Conservation (phyloP, 1,140 invertebrate genomes). For the Episyrphus balteatus region DNA sequence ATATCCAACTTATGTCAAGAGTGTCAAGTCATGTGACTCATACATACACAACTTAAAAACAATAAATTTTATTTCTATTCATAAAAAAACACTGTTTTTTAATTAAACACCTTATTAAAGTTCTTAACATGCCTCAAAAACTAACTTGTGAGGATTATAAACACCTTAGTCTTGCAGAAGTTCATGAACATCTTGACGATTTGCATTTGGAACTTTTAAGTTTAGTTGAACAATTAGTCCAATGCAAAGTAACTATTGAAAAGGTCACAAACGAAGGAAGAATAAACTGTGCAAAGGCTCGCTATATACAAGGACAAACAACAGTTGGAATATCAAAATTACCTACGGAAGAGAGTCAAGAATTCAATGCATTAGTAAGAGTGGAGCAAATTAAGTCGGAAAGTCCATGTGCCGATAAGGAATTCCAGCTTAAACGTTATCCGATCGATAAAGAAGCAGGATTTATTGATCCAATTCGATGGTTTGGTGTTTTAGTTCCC, state of each 20-base stretch:
- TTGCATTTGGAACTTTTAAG: conserved; percentile 1
- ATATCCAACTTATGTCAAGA: too few species aligned
- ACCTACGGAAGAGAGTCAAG: conserved; percentile 6
- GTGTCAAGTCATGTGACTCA: too few species aligned
- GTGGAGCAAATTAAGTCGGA: background rate
- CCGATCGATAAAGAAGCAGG: background rate
- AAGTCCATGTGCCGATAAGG: background rate
- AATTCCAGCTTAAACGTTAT: background rate
- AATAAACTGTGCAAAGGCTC: conserved; percentile 3
- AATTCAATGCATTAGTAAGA: conserved; percentile 3
- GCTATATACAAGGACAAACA: conserved; percentile 5
- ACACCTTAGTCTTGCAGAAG: background rate
- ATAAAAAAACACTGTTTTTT: too few species aligned
- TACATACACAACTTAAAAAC: too few species aligned
- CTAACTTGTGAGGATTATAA: too few species aligned
- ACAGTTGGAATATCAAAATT: conserved; percentile 4
- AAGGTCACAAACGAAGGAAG: conserved; percentile 2
- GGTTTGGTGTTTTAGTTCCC: conserved; percentile 54
- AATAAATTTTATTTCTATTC: too few species aligned
- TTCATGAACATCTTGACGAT: conserved; percentile 3
- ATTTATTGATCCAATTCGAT: conserved; percentile 46
- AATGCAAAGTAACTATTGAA: conserved; percentile 6
- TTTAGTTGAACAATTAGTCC: conserved; percentile 2
- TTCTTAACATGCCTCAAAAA: too few species aligned
- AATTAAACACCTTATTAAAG: too few species aligned